Evolutionary conservation across 1,140 invertebrate species (phyloP).

Genomic region (Eupeodes corollae): DNA sequence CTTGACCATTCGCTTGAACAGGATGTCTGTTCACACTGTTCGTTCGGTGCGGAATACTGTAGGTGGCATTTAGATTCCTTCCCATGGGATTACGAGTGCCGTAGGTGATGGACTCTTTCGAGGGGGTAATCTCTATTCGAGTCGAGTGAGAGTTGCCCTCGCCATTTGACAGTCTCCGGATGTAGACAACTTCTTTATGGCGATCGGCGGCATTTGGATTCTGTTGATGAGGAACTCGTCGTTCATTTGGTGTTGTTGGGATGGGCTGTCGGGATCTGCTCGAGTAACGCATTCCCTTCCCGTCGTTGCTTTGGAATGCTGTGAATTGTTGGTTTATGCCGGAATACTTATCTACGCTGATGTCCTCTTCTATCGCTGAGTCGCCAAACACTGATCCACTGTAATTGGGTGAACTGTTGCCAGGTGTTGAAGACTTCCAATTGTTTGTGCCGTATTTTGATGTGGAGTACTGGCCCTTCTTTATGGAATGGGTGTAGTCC

Average conservation of each 20-base stretch:
- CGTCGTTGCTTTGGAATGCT: constrained; percentile 25
- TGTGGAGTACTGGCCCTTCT: constrained; percentile 24
- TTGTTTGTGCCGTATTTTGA: constrained; percentile 10
- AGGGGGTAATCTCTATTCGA: constrained; percentile 31
- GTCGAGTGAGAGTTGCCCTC: constrained; percentile 18
- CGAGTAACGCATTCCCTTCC: constrained; percentile 25
- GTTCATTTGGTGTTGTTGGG: constrained; percentile 2
- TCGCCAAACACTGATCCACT: constrained; percentile 37
- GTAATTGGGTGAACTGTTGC: constrained; percentile 36
- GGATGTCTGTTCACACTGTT: neutral
- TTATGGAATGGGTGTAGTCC: constrained; percentile 48
- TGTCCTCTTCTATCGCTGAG: constrained; percentile 36
- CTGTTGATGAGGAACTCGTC: neutral
- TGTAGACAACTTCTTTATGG: constrained; percentile 33
- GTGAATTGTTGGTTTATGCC: constrained; percentile 25
- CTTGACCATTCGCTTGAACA: neutral
- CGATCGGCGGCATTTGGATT: constrained; percentile 14
- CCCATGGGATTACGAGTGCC: constrained; percentile 26
- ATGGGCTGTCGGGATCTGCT: constrained; percentile 17
- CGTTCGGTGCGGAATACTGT: too few relatives aligned
- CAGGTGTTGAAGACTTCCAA: constrained; percentile 33
- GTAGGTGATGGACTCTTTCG: constrained; percentile 32
- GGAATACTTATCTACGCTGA: constrained; percentile 35
- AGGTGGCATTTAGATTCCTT: constrained; percentile 7
- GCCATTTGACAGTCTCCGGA: constrained; percentile 23